phyloP scores from a whole-genome alignment of 2,113 vertebrate genomes.

The Dipodomys stephensi region DNA sequence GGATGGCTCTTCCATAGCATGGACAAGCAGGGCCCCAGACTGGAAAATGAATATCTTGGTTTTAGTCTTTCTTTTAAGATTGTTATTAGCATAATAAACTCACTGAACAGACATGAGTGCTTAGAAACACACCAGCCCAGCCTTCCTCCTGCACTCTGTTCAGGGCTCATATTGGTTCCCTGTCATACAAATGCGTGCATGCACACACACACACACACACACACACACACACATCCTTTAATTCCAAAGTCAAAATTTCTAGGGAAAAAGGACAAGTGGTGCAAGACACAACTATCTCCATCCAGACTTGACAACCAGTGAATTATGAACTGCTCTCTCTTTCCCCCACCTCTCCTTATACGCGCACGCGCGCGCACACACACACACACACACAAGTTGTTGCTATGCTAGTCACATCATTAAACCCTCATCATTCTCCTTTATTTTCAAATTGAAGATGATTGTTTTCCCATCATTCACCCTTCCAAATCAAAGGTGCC shows the following conservation, averaged over 20 bases:
- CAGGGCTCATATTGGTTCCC: not conserved
- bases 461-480: not conserved
- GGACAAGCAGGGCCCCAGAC: not conserved
- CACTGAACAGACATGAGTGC: accelerated
- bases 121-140: accelerated
- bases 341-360: no score
- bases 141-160: accelerated
- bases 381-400: no score
- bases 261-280: not conserved
- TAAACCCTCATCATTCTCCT: not conserved
- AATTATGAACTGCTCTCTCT: not conserved
- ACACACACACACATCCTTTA: not conserved
- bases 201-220: no score
- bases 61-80: not conserved
- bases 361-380: no score
- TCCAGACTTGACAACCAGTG: not conserved
- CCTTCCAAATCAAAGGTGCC: slow-evolving; percentile 74
- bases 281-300: not conserved
- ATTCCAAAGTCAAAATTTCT: not conserved
- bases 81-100: accelerated
- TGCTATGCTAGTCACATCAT: accelerated
- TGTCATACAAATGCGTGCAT: not conserved
- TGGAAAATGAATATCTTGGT: not conserved
- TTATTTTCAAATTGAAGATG: not conserved
- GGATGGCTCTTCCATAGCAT: accelerated